Evolutionary conservation across 2,888 invertebrate species (phyloP).

Genomic region (Hermaeophaga mercurialis): DNA sequence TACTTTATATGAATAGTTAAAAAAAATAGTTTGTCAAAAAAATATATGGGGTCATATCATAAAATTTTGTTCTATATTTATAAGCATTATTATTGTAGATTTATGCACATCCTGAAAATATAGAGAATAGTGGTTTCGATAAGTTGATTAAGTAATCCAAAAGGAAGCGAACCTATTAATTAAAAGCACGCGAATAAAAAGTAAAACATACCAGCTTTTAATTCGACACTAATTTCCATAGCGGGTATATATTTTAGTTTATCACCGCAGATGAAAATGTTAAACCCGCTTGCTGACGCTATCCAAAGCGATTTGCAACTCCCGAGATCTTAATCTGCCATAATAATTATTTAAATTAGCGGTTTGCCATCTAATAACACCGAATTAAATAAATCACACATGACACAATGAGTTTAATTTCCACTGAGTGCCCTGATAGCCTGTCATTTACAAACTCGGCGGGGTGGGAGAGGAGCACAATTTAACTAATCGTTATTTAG

Average conservation of each 20-base stretch:
- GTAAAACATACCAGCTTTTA: not conserved
- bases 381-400: constrained; percentile 25
- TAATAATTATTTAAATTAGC: constrained; percentile 23
- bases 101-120: too few relatives aligned
- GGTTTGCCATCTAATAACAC: constrained; percentile 22
- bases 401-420: constrained; percentile 23
- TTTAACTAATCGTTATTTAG: not conserved
- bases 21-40: too few relatives aligned
- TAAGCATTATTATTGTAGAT: too few relatives aligned
- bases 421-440: constrained; percentile 12
- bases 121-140: too few relatives aligned
- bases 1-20: too few relatives aligned
- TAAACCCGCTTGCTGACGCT: constrained; percentile 23
- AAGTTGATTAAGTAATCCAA: not conserved
- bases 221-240: constrained; percentile 4
- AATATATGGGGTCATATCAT: too few relatives aligned
- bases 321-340: constrained; percentile 23
- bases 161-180: not conserved
- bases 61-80: too few relatives aligned
- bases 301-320: constrained; percentile 24
- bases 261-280: constrained; percentile 21
- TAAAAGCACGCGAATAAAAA: not conserved
- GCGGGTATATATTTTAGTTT: constrained; percentile 14
- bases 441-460: constrained; percentile 16
- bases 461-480: not conserved